These are phyloP conservation scores for Barbus barbus DNA, from an alignment of 2,113 vertebrate genomes.

Conservation along the genomic window DNA sequence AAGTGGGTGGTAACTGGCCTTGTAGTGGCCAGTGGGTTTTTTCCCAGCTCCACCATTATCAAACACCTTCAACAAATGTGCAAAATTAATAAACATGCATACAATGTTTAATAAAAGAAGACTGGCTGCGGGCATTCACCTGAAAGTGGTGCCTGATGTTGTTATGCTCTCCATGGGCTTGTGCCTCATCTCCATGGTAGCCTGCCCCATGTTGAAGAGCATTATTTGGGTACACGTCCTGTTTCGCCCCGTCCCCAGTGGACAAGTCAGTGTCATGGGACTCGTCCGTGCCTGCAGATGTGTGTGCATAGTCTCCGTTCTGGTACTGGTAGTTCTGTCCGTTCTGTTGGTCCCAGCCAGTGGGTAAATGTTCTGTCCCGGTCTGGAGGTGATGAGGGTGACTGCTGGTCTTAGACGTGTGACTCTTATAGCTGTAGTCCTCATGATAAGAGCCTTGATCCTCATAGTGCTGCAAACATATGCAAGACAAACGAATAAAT, in stretches of 20 bases:
- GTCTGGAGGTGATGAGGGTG: conserved; percentile 55
- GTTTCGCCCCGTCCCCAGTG: conserved; percentile 72
- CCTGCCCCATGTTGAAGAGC: conserved; percentile 71
- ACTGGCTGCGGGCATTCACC: conserved; percentile 65
- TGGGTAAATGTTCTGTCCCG: conserved; percentile 62
- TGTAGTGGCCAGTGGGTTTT: conserved; percentile 71
- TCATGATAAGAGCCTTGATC: conserved; percentile 64
- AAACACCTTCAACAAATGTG: conserved; percentile 60
- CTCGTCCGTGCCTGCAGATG: conserved; percentile 65
- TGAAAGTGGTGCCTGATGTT: conserved; percentile 75
- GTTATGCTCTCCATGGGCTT: conserved; percentile 69
- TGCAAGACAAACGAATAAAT: background rate
- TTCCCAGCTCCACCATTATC: conserved; percentile 64
- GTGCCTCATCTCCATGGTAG: conserved; percentile 71
- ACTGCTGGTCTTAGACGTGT: conserved; percentile 61
- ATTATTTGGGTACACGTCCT: conserved; percentile 67
- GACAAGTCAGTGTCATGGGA: conserved; percentile 68
- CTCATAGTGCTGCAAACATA: conserved; percentile 66
- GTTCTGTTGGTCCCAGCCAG: conserved; percentile 73
- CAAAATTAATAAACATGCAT: background rate
- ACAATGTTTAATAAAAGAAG: background rate
- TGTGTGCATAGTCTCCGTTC: conserved; percentile 67
- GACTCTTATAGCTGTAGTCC: conserved; percentile 66
- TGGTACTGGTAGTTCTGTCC: conserved; percentile 69
- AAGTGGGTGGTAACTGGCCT: conserved; percentile 85